phyloP scores from a whole-genome alignment of 2,113 vertebrate genomes.

The Ploceus nigricollis region DNA sequence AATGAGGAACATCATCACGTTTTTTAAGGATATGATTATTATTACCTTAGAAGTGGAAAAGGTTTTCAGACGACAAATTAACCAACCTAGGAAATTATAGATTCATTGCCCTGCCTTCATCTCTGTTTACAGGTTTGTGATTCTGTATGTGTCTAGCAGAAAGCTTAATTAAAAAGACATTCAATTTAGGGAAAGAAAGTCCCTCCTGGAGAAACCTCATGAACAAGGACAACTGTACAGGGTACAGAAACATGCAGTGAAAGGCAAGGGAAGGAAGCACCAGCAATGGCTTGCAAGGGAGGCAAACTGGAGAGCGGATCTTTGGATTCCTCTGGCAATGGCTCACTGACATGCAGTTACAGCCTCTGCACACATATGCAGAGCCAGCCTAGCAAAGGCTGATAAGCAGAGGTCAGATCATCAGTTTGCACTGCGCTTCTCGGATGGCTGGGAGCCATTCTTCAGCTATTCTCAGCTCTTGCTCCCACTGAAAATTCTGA shows the following conservation, averaged over 20 bases:
- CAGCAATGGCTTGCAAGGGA: not conserved
- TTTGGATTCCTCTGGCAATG: not conserved
- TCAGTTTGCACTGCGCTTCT: not conserved
- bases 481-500: not conserved
- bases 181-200: not conserved
- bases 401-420: not conserved
- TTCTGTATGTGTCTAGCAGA: not conserved
- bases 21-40: not conserved
- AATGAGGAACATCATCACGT: not conserved
- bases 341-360: not conserved
- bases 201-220: not conserved
- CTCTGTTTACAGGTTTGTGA: not conserved
- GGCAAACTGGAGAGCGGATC: not conserved
- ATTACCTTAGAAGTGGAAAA: not conserved
- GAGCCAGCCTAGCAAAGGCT: not conserved
- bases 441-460: not conserved
- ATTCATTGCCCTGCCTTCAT: not conserved
- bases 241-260: not conserved
- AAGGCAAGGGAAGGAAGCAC: not conserved
- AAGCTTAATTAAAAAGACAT: not conserved
- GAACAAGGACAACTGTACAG: not conserved
- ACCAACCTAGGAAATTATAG: not conserved
- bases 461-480: not conserved
- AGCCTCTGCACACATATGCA: accelerated
- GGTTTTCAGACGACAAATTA: not conserved